Evolutionary conservation across 2,797 vertebrate species (phyloP), one percentile per base, ranked within the genome.

Genomic region (Neostethus bicornis): DNA sequence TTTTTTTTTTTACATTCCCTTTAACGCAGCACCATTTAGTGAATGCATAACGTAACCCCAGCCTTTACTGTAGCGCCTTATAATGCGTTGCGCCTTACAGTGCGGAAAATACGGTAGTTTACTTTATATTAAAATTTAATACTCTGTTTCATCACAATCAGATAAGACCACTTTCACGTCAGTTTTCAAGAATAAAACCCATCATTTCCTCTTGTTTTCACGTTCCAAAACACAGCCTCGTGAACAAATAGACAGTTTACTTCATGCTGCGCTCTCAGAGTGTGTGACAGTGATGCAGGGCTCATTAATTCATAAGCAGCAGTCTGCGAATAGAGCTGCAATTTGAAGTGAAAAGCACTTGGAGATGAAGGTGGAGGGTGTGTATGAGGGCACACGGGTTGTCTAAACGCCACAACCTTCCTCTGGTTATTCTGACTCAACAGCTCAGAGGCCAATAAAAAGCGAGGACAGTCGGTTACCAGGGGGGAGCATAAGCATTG

Each of bases 281-380:
- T 52, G 62, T 77, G 78, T 61, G 79, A 80, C 81, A 73, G 70
- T 47, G 48, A 81, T 77, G 79, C 44, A 44, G 66, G 48, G 23
- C 73, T 87, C 65, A 87, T 86, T 85, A 83, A 88, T 87, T 81
- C 74, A 83, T 84, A 85, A 91, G 88, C 85, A 83, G 64, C 57
- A 59, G 66, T 78, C 81, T 73, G 70, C 55, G 55, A 89, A 87
- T 81, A 85, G 83, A 85, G 64, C 72, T 55, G 72, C 64, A 50
- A 41, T 70, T 61, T 28, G 62, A 26, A 66, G 72, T 58, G 64
- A 69, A 78, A 68, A 73, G 64, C 70, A 56, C 63, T n/a, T 53
- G 51, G 70, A 55, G 72, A 71, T 51, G 28, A 45, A 53, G 63
- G 43, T 49, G 44, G 56, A 59, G 62, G 35, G 66, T 32, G 29